These are phyloP conservation scores for Zoanthus gigantus DNA, from an alignment of 92 coral and sea anemone species.

Conservation along the genomic window DNA sequence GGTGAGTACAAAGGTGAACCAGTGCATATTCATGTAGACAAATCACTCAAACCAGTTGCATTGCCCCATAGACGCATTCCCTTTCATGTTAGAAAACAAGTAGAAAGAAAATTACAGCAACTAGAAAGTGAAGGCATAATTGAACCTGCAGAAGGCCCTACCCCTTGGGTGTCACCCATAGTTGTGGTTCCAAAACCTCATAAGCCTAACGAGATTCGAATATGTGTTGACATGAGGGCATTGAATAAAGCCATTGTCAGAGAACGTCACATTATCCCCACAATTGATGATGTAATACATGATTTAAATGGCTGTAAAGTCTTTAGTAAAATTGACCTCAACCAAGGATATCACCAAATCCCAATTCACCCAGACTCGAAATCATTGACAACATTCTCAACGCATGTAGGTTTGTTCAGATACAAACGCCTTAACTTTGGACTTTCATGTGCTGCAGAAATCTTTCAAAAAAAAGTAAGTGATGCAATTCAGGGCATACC, in stretches of 20 bases:
- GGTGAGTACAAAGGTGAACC: conserved; percentile 70
- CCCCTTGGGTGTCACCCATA: conserved; percentile 75
- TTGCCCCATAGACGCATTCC: conserved; percentile 67
- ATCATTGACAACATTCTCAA: conserved; percentile 64
- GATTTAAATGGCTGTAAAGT: conserved; percentile 68
- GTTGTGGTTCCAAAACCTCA: conserved; percentile 73
- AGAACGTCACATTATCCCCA: conserved; percentile 70
- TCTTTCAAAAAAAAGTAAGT: conserved; percentile 64
- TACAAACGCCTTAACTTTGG: conserved; percentile 69
- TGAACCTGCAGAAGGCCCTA: conserved; percentile 67
- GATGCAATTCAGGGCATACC: conserved; percentile 68
- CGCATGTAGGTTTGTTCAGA: conserved; percentile 62
- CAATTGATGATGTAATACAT: conserved; percentile 65
- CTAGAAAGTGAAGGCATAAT: conserved; percentile 62
- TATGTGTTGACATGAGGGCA: conserved; percentile 78
- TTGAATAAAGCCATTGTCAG: conserved; percentile 68
- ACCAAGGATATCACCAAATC: conserved; percentile 69
- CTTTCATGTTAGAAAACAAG: conserved; percentile 63
- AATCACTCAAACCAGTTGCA: conserved; percentile 64
- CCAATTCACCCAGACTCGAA: conserved; percentile 63
- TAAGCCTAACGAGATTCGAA: conserved; percentile 67
- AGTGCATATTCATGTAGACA: conserved; percentile 61
- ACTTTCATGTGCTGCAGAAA: conserved; percentile 72
- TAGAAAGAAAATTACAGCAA: conserved; percentile 50
- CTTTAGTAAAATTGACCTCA: conserved; percentile 68